Conservation (phyloP, 2,888 invertebrate genomes). For the Drosophila kanekoi region DNA sequence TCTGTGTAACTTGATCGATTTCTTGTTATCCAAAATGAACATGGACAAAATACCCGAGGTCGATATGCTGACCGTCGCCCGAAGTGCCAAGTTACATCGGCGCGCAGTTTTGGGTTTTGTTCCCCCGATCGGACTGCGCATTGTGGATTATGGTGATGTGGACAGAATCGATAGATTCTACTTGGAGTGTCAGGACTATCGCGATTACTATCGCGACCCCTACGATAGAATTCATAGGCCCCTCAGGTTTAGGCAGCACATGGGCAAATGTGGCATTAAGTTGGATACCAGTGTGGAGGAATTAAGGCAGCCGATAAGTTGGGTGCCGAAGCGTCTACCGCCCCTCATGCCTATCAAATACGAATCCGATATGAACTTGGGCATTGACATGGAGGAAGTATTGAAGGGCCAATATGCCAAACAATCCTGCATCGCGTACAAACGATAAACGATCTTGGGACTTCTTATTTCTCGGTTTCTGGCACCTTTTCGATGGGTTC, state of each 20-base stretch:
- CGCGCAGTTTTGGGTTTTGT: conserved; percentile 69
- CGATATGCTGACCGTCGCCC: conserved; percentile 34
- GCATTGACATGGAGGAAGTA: conserved; percentile 3
- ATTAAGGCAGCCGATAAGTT: conserved; percentile 31
- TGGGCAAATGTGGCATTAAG: conserved; percentile 50
- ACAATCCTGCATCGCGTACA: conserved; percentile 22
- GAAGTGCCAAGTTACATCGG: conserved; percentile 56
- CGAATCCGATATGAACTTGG: conserved; percentile 42
- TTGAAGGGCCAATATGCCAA: conserved; percentile 23
- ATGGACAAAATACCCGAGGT: conserved; percentile 33
- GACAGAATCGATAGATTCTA: conserved; percentile 78
- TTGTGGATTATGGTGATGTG: conserved; percentile 75
- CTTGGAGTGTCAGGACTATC: conserved; percentile 77
- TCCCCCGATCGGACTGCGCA: conserved; percentile 75
- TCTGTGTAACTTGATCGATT: background rate
- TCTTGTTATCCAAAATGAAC: conserved; percentile 12
- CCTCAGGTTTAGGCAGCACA: conserved; percentile 49
- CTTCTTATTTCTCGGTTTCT: background rate
- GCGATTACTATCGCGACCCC: conserved; percentile 82
- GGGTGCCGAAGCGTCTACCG: conserved; percentile 18
- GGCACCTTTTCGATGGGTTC: conserved; percentile 12
- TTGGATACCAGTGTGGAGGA: conserved; percentile 29
- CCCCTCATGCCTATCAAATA: conserved; percentile 24
- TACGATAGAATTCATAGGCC: conserved; percentile 69
- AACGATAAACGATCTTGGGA: conserved; percentile 17